Conservation (phyloP, 37 sponge, comb jelly and placozoan genomes). For the Bolinopsis microptera region DNA sequence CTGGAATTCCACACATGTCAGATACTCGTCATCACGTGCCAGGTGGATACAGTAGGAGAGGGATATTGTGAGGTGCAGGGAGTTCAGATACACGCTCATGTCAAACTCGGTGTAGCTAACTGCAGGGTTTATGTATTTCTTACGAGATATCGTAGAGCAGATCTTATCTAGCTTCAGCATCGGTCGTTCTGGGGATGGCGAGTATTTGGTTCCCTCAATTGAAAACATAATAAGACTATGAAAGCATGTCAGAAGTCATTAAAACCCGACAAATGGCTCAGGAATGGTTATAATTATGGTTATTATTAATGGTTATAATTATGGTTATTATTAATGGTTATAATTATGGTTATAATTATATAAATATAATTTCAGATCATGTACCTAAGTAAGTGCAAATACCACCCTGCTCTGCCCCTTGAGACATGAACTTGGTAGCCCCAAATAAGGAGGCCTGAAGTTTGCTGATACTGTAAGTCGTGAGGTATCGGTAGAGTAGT, state of each 20-base stretch:
- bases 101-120: constrained; percentile 5
- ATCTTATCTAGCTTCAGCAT: constrained; percentile 10
- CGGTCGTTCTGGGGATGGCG: constrained; percentile 43
- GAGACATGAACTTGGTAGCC: background rate
- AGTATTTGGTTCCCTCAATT: too few relatives aligned
- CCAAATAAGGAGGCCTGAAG: constrained; percentile 41
- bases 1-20: constrained; percentile 11
- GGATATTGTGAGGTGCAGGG: constrained; percentile 2
- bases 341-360: too few relatives aligned
- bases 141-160: background rate
- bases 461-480: constrained; percentile 34
- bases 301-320: too few relatives aligned
- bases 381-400: constrained; percentile 16
- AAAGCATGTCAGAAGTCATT: too few relatives aligned
- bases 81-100: background rate
- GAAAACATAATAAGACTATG: too few relatives aligned
- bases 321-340: too few relatives aligned
- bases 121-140: background rate
- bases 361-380: too few relatives aligned
- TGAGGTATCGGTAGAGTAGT: constrained; percentile 30
- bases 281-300: too few relatives aligned
- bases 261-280: too few relatives aligned
- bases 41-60: constrained; percentile 63
- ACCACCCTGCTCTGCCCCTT: background rate
- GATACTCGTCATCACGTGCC: constrained; percentile 28